Evolutionary conservation across 1,140 invertebrate species (phyloP), one percentile per base, ranked within the genome.

Genomic region (Periplaneta americana): DNA sequence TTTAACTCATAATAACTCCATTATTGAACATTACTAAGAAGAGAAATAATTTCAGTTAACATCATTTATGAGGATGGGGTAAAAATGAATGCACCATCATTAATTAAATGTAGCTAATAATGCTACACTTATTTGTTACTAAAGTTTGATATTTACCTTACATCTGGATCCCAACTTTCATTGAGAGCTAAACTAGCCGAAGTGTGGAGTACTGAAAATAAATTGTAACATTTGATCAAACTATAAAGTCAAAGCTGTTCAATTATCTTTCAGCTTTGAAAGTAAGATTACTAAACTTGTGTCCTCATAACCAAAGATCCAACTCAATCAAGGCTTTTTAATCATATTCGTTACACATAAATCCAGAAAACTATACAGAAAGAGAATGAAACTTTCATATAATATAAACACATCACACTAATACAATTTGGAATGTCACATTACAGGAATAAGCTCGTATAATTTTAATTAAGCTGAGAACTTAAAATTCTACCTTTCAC

Each of bases 91-190:
- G 22, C 28, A 28, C 15, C 39, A 66, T 28, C n/a, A 28, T 66
- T 66, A 66, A 66, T 66, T 22, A 66, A 28, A 9, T 66, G 48
- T 66, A 66, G 48, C 48, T 28, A 66, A 28, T 66, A 9, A 6
- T n/a, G 22, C 48, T 66, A 66, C 48, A 66, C 48, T 66, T 66
- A 66, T 66, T 28, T n/a, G 48, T 66, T 48, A 66, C 48, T 66
- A 8, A 66, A 77, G 34, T 34, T 77, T 8, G 34, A 79, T 34
- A 81, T 85, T 86, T 85, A 90, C 89, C 90, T 93, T 78, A 98
- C 97, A 91, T 98, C 96, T 84, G 97, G 96, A 91, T 98, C 97
- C 97, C 97, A 98, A 90, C 97, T 98, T 92, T 99, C 97, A 90
- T 98, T 98, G 87, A 99, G 91, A 84, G 97, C 96, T 88, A 99